phyloP scores from a whole-genome alignment of 2,797 vertebrate species.

The Dallia pectoralis region DNA sequence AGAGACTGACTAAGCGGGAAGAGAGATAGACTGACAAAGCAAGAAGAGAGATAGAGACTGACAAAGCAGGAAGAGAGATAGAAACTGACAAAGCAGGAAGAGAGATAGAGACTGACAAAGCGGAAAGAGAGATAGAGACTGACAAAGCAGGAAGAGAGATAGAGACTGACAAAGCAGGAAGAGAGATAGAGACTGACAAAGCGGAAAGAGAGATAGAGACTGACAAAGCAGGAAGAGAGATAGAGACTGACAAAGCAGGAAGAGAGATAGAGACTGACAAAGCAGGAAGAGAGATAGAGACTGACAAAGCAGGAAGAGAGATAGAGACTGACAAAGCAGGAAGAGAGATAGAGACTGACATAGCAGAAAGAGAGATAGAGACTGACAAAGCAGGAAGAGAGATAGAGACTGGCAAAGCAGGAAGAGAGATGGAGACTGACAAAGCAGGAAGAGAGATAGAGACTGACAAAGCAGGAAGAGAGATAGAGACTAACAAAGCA shows the following conservation, averaged over 20 bases:
- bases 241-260: neutral
- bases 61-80: constrained; percentile 16
- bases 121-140: constrained; percentile 1
- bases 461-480: neutral
- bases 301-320: no score
- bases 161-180: constrained; percentile 27
- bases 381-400: constrained; percentile 20
- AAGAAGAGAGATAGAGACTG: constrained; percentile 15
- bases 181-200: no score
- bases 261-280: constrained; percentile 23
- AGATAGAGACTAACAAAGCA: constrained; percentile 25
- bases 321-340: constrained; percentile 18
- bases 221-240: constrained; percentile 15
- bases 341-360: constrained; percentile 1
- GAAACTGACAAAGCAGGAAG: no score
- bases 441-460: constrained; percentile 13
- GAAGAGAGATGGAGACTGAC: constrained; percentile 27
- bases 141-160: neutral
- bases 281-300: constrained; percentile 7
- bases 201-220: constrained; percentile 28
- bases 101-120: constrained; percentile 30
- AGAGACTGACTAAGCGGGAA: constrained; percentile 18
- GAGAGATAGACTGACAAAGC: neutral
- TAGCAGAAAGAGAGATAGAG: constrained; percentile 1
- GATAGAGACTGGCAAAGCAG: no score